phyloP scores from a whole-genome alignment of 1,140 invertebrate genomes.

The Drosophila ercepeae region DNA sequence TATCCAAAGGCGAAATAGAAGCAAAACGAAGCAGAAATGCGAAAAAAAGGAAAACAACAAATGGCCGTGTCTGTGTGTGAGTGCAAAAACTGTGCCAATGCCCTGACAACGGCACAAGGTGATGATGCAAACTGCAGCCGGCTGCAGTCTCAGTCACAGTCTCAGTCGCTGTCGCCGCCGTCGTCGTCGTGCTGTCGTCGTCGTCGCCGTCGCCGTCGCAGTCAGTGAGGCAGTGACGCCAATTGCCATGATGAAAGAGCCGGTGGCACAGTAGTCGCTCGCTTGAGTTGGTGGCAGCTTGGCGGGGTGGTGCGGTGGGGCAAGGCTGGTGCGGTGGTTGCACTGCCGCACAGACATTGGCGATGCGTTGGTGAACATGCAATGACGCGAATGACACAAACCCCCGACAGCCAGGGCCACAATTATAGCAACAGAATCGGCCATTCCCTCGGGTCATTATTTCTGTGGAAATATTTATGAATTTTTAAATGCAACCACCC shows the following conservation, averaged over 20 bases:
- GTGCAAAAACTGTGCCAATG: conserved; percentile 80
- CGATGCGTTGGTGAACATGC: conserved; percentile 56
- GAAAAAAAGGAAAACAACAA: conserved; percentile 26
- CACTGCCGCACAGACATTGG: conserved; percentile 17
- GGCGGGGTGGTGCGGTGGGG: neutral
- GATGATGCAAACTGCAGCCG: conserved; percentile 77
- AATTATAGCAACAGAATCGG: neutral
- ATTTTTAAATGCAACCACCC: neutral
- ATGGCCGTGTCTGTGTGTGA: conserved; percentile 23
- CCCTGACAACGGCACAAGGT: conserved; percentile 83
- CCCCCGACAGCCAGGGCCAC: conserved; percentile 9
- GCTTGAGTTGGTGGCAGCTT: neutral
- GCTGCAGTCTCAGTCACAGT: conserved; percentile 41
- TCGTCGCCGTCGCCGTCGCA: conserved; percentile 15
- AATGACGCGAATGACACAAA: conserved; percentile 65
- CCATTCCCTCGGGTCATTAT: neutral
- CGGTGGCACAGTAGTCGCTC: conserved; percentile 41
- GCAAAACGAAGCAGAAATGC: conserved; percentile 29
- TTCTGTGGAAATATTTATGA: neutral
- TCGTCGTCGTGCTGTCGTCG: conserved; percentile 11
- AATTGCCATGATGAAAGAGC: conserved; percentile 63
- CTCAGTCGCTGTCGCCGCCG: conserved; percentile 1
- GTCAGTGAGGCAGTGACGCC: conserved; percentile 69
- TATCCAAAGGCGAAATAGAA: conserved; percentile 50
- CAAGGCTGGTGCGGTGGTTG: neutral